These are phyloP conservation scores for Oxyruncus cristatus DNA, from an alignment of 2,113 vertebrate genomes.

Conservation along the genomic window DNA sequence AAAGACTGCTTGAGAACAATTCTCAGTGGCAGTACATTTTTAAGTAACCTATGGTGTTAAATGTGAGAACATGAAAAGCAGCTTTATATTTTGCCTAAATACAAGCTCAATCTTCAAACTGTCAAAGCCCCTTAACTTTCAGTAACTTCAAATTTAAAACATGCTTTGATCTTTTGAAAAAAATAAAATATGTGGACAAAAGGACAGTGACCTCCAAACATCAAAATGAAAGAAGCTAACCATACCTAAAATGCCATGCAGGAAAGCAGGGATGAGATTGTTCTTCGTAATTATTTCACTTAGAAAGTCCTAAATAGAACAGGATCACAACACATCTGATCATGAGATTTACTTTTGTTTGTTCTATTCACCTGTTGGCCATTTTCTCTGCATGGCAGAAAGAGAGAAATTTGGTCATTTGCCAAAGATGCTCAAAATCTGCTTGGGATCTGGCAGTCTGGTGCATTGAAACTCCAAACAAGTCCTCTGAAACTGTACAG, in stretches of 20 bases:
- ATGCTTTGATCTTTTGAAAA: not conserved
- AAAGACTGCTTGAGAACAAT: not conserved
- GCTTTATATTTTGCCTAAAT: not conserved
- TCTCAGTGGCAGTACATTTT: not conserved
- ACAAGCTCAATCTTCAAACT: not conserved
- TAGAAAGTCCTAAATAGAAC: not conserved
- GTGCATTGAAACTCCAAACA: not conserved
- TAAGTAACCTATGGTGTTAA: not conserved
- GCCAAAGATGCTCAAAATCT: not conserved
- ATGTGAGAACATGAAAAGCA: not conserved
- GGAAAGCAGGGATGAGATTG: not conserved
- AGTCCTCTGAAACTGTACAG: not conserved
- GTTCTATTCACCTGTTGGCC: rapidly evolving
- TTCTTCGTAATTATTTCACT: not conserved
- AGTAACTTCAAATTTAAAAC: not conserved
- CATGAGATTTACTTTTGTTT: not conserved
- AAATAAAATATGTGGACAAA: not conserved
- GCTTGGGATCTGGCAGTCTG: not conserved
- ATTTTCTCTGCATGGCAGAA: not conserved
- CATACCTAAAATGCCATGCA: not conserved
- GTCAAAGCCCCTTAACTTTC: not conserved
- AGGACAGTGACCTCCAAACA: not conserved
- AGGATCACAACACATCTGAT: not conserved
- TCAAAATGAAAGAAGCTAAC: not conserved
- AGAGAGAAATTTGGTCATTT: not conserved